These are phyloP conservation scores for Carassius carassius DNA, from an alignment of 2,113 vertebrate genomes.

Conservation along the genomic window DNA sequence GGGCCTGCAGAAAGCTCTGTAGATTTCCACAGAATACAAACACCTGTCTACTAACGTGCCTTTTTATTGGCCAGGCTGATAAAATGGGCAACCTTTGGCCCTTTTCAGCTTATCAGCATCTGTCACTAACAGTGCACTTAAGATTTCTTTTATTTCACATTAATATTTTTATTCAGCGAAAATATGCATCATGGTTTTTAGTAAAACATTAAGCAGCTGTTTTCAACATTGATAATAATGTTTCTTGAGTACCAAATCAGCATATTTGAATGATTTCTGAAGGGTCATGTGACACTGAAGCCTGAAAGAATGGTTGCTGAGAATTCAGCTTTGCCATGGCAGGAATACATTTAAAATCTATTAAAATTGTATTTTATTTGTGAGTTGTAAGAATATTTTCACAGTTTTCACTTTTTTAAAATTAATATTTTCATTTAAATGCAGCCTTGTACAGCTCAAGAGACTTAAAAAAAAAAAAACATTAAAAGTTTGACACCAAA, in stretches of 20 bases:
- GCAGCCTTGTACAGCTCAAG: neutral
- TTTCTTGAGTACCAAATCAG: no score
- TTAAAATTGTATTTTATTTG: no score
- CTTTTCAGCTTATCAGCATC: neutral
- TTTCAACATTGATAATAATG: no score
- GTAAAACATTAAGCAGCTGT: no score
- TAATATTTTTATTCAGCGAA: neutral
- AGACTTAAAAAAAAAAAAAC: no score
- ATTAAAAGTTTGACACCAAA: no score
- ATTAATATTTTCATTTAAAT: neutral
- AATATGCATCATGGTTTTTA: no score
- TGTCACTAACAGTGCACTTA: neutral
- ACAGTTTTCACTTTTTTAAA: neutral
- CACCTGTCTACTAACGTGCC: neutral
- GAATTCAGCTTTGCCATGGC: no score
- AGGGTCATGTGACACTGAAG: neutral
- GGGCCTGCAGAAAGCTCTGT: neutral
- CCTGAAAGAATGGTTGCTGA: no score
- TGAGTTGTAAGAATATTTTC: no score
- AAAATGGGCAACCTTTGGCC: neutral
- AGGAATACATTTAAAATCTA: no score
- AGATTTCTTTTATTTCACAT: neutral
- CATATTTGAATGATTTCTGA: no score
- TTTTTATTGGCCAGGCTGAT: neutral
- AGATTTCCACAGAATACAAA: neutral